Percentiles rank a stretch among this genome's conserved stretches.
Conservation (phyloP, 2,888 invertebrate species). For the Dynastes tityus region DNA sequence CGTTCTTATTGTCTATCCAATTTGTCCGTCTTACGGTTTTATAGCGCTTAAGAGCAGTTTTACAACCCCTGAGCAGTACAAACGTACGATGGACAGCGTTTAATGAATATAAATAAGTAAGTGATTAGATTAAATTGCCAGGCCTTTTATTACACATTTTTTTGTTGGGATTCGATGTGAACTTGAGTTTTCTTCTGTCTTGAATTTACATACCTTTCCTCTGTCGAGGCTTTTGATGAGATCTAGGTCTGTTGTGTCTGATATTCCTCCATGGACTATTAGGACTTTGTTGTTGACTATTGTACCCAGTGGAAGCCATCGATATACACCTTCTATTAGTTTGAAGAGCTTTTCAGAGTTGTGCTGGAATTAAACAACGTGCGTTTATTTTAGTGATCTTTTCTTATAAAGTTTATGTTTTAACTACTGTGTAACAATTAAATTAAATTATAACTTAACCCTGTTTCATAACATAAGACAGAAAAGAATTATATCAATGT, state of each 20-base stretch:
- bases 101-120: slow-evolving; percentile 3
- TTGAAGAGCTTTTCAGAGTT: slow-evolving; percentile 85
- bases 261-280: slow-evolving; percentile 94
- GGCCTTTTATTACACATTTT: background rate
- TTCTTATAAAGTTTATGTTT: too few species aligned
- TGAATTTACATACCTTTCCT: slow-evolving; percentile 80
- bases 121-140: slow-evolving; percentile 1
- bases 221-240: slow-evolving; percentile 86
- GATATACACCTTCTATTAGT: slow-evolving; percentile 91
- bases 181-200: background rate
- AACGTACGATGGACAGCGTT: background rate
- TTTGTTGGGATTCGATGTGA: background rate
- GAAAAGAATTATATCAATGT: too few species aligned
- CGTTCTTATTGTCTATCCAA: background rate
- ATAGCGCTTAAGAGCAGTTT: background rate
- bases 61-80: background rate
- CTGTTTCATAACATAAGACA: too few species aligned
- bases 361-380: slow-evolving; percentile 72
- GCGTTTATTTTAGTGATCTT: too few species aligned
- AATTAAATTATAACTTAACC: too few species aligned
- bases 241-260: slow-evolving; percentile 88
- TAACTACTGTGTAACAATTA: too few species aligned
- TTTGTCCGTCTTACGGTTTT: slow-evolving; percentile 3
- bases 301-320: slow-evolving; percentile 93
- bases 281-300: slow-evolving; percentile 92